phyloP scores from a whole-genome alignment of 2,888 invertebrate genomes.

The Parasteatoda lunata region DNA sequence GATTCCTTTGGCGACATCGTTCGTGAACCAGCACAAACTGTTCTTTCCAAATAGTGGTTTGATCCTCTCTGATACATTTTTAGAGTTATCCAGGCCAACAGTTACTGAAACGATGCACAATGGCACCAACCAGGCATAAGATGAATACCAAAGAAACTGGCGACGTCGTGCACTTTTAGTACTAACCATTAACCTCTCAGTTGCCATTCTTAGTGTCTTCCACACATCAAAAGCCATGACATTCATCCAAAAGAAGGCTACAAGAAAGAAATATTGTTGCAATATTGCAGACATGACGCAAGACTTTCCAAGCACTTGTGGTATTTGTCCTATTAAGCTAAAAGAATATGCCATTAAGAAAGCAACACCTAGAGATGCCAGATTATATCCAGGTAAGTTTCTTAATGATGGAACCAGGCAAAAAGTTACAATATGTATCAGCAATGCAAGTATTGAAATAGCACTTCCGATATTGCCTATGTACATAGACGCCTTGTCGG shows the following conservation, averaged over 20 bases:
- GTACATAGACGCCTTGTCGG: background rate
- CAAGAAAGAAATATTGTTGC: conserved; percentile 77
- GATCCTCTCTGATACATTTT: conserved; percentile 5
- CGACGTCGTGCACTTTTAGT: conserved; percentile 20
- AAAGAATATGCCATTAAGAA: conserved; percentile 76
- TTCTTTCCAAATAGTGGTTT: conserved; percentile 26
- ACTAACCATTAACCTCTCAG: conserved; percentile 72
- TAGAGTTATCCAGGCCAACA: conserved; percentile 48
- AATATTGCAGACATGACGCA: conserved; percentile 31
- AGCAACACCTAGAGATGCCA: conserved; percentile 77
- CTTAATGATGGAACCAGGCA: conserved; percentile 75
- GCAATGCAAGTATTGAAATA: conserved; percentile 76
- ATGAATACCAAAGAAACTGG: conserved; percentile 71
- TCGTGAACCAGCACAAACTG: conserved; percentile 40
- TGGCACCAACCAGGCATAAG: conserved; percentile 75
- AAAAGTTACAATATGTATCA: conserved; percentile 76
- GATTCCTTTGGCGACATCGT: conserved; percentile 1
- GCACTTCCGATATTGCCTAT: conserved; percentile 76
- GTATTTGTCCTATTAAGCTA: conserved; percentile 75
- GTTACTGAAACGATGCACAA: conserved; percentile 71
- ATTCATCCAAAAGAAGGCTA: conserved; percentile 78
- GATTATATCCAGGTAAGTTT: conserved; percentile 77
- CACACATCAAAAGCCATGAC: conserved; percentile 77
- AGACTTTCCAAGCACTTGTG: background rate
- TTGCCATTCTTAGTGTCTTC: conserved; percentile 74